Base-by-base conservation (phyloP, 2,888 invertebrate genomes). In the Cremastobaeus sp. region DNA sequence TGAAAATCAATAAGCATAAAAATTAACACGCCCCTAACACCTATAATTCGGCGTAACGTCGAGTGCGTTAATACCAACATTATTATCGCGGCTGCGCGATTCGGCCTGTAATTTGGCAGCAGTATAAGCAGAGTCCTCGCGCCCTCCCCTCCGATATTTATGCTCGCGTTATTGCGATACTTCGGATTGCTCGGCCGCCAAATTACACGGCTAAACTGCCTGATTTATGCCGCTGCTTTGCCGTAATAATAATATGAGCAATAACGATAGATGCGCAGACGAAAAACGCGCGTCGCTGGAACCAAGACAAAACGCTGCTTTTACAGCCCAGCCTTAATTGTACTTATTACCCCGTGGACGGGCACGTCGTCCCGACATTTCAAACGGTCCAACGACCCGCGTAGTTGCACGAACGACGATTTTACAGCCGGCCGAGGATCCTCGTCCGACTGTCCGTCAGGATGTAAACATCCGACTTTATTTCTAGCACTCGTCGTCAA, bases 1-100 rank as follows among this genome's bases (percentile, higher is more conserved):
- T 83, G 82, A 86, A 86, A 86, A 87, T 86, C 86, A 86, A 87
- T 87, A 85, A 86, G 83, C 84, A 83, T 85, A 83, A 86, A 86
- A 83, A 85, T 83, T 84, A 85, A 82, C 84, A 82, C 84, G 81
- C 82, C 82, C 79, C 81, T 81, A 81, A 84, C 81, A 81, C 82
- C 83, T 81, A 83, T 84, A 84, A 85, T 84, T 83, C 82, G 66
- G 71, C 6, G 20, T 66, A 64, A 60, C 72, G 35, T 68, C 64
- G 37, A 32, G 55, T 77, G 74, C 77, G 83, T 86, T 86, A 86
- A 85, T 86, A 83, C 83, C 85, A 84, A 84, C 83, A 86, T 87
- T 86, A 86, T 84, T 82, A 83, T 82, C 81, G 65, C 69, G 73
- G 59, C 66, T 45, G 78, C 81, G 82, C 78, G 76, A 82, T 64